Evolutionary conservation across 2,888 invertebrate genomes (phyloP).

Genomic region (Lysandra bellargus): DNA sequence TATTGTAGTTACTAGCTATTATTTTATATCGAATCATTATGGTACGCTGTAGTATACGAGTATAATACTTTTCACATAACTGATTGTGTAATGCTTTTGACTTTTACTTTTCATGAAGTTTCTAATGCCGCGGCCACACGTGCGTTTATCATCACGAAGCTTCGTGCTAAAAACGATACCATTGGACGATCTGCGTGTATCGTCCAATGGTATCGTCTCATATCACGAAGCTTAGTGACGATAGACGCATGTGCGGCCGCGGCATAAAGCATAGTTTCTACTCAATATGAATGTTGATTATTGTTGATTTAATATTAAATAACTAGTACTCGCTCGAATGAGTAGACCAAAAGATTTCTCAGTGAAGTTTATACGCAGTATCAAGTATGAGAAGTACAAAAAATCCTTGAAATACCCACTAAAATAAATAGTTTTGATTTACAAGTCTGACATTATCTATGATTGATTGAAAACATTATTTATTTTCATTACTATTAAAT

Average conservation of each 20-base stretch:
- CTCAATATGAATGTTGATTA: neutral
- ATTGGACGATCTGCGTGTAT: too few relatives aligned
- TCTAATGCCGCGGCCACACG: neutral
- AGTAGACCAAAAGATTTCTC: neutral
- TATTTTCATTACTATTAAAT: too few relatives aligned
- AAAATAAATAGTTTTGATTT: neutral
- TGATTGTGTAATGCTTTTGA: neutral
- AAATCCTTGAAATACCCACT: neutral
- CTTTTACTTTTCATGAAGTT: neutral
- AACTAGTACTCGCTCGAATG: neutral
- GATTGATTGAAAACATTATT: neutral
- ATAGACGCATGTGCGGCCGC: too few relatives aligned
- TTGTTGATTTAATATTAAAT: neutral
- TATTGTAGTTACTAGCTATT: neutral
- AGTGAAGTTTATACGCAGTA: neutral
- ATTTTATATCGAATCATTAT: conserved; percentile 30
- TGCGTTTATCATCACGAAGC: too few relatives aligned
- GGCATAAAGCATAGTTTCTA: neutral
- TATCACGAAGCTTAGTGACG: too few relatives aligned
- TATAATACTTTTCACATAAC: conserved; percentile 28
- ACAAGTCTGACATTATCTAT: neutral
- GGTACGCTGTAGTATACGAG: conserved; percentile 30
- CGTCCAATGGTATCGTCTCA: too few relatives aligned
- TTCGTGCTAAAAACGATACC: too few relatives aligned
- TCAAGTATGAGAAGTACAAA: neutral